Base-by-base conservation (phyloP, 1,140 invertebrate genomes). In the Spodoptera frugiperda region DNA sequence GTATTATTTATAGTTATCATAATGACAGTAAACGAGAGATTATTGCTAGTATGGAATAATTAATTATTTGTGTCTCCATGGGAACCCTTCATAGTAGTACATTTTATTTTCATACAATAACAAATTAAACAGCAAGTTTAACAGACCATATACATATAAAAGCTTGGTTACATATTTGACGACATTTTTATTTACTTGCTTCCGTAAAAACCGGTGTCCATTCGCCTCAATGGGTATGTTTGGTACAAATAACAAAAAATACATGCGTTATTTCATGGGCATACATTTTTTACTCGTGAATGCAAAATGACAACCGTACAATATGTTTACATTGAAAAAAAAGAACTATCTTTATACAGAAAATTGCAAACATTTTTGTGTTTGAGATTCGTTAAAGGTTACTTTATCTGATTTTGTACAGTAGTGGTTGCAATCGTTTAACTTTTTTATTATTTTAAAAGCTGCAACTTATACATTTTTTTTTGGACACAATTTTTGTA, bases 131-230 rank as follows among this genome's bases (percentile, higher is more conserved):
- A 17, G 6, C 49, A n/a, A 61, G n/a, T 15, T 33, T 39, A 39
- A 39, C 30, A 61, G 25, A 61, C 57, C 33, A 8, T 0, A 39
- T 63, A 17, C 33, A 8, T 0, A 39, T 63, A 17, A 44, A 25
- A 25, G 54, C 59, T 46, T 63, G n/a, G 33, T 39, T 10, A 63
- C 39, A 63, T 63, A 63, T 63, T 63, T 63, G 33, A 9, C 33
- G 15, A 44, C 15, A 63, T 15, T 10, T n/a, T 25, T 63, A 44
- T 63, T 44, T 17, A 61, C 33, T 11, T 10, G n/a, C n/a, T 39
- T 15, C 8, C 30, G 33, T 61, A 21, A 63, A 63, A 44, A 63
- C n/a, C 33, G 33, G 33, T 63, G 15, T 46, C 15, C 33, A 44
- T 39, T 61, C 10, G 57, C 30, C 30, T 39, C n/a, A 61, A 14